Evolutionary conservation across 1,140 invertebrate species (phyloP).

Genomic region (Leptoteleia sp.): DNA sequence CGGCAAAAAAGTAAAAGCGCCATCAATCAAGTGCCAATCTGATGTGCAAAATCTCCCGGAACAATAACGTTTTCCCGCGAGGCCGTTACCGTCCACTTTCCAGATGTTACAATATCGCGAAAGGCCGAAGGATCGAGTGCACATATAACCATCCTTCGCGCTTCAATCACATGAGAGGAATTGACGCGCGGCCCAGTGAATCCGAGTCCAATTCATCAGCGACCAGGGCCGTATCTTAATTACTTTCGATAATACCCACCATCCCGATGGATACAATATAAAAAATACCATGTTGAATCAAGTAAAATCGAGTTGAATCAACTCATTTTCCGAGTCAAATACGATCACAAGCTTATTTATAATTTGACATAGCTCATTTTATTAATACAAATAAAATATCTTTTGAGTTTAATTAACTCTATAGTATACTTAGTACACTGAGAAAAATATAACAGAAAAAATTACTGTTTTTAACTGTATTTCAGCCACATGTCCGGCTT

Average conservation of each 20-base stretch:
- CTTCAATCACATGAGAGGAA: slow-evolving; percentile 37
- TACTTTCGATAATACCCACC: slow-evolving; percentile 43
- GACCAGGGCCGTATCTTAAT: slow-evolving; percentile 47
- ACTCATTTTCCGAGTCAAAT: too few species aligned
- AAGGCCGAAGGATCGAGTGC: slow-evolving; percentile 10
- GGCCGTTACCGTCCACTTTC: slow-evolving; percentile 29
- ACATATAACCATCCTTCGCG: slow-evolving; percentile 22
- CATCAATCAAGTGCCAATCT: slow-evolving; percentile 38
- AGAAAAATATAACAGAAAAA: too few species aligned
- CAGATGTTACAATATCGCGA: slow-evolving; percentile 35
- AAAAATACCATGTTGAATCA: too few species aligned
- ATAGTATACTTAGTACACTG: too few species aligned
- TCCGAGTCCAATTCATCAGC: slow-evolving; percentile 41
- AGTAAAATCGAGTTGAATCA: too few species aligned
- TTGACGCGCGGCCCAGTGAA: slow-evolving; percentile 4
- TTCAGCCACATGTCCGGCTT: too few species aligned
- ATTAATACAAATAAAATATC: too few species aligned
- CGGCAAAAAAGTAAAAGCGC: slow-evolving; percentile 40
- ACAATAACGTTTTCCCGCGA: slow-evolving; percentile 34
- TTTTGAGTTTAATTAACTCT: too few species aligned
- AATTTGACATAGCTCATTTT: too few species aligned
- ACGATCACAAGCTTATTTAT: too few species aligned
- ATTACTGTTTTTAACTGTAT: too few species aligned
- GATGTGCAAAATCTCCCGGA: slow-evolving; percentile 26
- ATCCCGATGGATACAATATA: slow-evolving; percentile 24